These are phyloP conservation scores for Homarus americanus DNA, from an alignment of 1,140 invertebrate genomes.

Conservation along the genomic window DNA sequence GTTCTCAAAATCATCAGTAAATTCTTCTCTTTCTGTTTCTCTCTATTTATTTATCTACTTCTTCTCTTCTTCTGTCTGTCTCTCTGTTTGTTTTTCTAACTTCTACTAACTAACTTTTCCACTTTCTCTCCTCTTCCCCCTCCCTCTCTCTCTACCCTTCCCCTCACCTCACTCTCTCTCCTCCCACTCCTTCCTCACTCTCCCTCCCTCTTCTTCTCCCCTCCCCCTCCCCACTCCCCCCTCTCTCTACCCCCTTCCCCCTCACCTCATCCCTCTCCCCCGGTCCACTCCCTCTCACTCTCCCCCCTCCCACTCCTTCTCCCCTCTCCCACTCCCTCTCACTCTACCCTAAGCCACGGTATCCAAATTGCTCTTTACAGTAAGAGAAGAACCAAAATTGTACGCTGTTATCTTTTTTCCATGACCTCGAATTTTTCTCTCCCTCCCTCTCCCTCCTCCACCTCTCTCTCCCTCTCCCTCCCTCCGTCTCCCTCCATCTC, in stretches of 20 bases:
- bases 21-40: not conserved
- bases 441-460: not conserved
- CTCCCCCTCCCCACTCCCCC: no score
- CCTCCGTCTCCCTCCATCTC: not conserved
- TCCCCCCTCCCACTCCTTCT: no score
- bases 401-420: not conserved
- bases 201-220: not conserved
- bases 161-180: not conserved
- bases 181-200: not conserved
- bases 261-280: no score
- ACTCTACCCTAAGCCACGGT: no score
- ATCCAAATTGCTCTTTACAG: no score
- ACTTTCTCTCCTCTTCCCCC: no score
- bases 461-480: not conserved
- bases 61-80: not conserved
- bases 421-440: not conserved
- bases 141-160: slow-evolving; percentile 4
- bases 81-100: not conserved
- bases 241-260: no score
- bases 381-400: no score
- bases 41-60: not conserved
- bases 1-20: no score
- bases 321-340: not conserved
- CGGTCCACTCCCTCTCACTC: no score
- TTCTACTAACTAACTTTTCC: no score